Evolutionary conservation across 2,797 vertebrate species (phyloP).

Genomic region (Trachurus trachurus): DNA sequence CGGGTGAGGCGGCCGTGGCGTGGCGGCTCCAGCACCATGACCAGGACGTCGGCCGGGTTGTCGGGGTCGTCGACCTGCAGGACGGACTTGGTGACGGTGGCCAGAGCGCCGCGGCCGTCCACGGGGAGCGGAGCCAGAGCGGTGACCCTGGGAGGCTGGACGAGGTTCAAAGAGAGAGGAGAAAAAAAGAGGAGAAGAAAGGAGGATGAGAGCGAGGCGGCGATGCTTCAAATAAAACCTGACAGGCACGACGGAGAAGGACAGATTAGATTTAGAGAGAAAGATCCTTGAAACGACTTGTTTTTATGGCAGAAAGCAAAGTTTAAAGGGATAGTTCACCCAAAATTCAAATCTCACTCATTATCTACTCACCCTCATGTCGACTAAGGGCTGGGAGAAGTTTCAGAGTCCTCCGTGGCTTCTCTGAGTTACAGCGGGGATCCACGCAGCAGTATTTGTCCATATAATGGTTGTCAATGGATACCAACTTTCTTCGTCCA

Average conservation of each 20-base stretch:
- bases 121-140: conserved; percentile 86
- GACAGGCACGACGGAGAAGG: background rate
- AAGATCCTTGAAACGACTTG: background rate
- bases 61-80: conserved; percentile 91
- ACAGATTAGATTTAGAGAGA: background rate
- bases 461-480: too few species aligned
- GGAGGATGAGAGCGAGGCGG: background rate
- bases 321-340: background rate
- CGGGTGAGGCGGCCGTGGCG: conserved; percentile 86
- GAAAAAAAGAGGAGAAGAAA: background rate
- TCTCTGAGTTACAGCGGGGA: too few species aligned
- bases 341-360: too few species aligned
- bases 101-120: conserved; percentile 72
- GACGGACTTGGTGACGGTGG: conserved; percentile 82
- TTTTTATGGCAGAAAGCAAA: background rate
- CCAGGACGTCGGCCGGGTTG: conserved; percentile 90
- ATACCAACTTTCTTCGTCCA: too few species aligned
- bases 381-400: too few species aligned
- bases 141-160: conserved; percentile 89
- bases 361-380: too few species aligned
- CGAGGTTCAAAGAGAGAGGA: conserved; percentile 14
- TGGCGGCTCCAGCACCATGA: conserved; percentile 90
- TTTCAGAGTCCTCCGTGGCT: too few species aligned
- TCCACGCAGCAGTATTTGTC: too few species aligned
- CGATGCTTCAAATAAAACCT: background rate